Percentiles rank a stretch among this genome's conserved stretches.
Conservation (phyloP, 2,888 invertebrate genomes). For the Microctonus hyperodae region DNA sequence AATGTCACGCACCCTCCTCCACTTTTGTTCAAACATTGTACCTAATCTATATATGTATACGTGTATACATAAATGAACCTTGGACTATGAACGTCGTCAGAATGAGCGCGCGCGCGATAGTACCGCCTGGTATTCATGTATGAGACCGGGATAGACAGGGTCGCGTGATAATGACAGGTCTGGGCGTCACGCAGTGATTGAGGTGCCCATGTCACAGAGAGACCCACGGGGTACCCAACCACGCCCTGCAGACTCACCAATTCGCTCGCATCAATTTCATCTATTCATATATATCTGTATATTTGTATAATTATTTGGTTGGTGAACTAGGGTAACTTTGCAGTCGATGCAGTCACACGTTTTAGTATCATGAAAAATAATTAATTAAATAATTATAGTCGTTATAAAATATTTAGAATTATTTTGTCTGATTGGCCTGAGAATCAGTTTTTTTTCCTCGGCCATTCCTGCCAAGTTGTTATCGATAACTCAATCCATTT, state of each 20-base stretch:
- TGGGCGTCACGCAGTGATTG: conserved; percentile 59
- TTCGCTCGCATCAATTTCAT: conserved; percentile 47
- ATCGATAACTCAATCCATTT: conserved; percentile 2
- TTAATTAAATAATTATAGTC: no score
- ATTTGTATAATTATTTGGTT: neutral
- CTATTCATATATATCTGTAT: conserved; percentile 11
- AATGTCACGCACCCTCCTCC: conserved; percentile 12
- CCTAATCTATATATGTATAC: neutral
- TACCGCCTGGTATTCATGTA: conserved; percentile 40
- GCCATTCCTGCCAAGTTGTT: neutral
- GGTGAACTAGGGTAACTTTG: neutral
- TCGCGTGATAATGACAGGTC: conserved; percentile 63
- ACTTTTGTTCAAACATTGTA: neutral
- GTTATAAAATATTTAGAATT: no score
- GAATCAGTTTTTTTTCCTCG: neutral
- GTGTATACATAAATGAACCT: conserved; percentile 13
- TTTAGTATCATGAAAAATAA: neutral
- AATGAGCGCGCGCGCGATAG: conserved; percentile 2
- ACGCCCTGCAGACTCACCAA: conserved; percentile 47
- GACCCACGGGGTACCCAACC: conserved; percentile 48
- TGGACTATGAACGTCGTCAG: conserved; percentile 7
- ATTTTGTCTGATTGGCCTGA: no score
- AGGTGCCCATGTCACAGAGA: conserved; percentile 59
- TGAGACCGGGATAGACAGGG: conserved; percentile 49
- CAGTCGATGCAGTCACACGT: neutral